Percentiles rank a stretch among this genome's conserved stretches.
phyloP scores from a whole-genome alignment of 2,113 vertebrate genomes.

The Aramus guarauna region DNA sequence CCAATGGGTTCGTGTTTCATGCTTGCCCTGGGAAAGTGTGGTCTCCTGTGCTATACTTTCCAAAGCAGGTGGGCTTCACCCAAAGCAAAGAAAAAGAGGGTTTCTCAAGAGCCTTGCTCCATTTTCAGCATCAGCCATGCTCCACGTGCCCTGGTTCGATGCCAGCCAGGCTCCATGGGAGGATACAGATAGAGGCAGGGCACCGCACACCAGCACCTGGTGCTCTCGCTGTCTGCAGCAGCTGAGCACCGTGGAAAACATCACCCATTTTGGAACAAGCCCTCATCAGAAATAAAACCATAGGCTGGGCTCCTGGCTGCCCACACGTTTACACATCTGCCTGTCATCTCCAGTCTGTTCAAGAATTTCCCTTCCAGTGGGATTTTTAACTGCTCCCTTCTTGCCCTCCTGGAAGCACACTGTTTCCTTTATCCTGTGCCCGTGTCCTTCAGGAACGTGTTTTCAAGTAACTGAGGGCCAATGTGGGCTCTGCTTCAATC shows the following conservation, averaged over 20 bases:
- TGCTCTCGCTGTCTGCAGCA: background rate
- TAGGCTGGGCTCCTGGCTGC: background rate
- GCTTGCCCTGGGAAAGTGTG: background rate
- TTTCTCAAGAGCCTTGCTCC: background rate
- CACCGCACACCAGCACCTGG: fast-evolving
- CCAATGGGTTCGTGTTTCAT: background rate
- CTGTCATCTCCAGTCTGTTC: background rate
- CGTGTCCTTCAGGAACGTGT: background rate
- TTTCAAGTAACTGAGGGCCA: background rate
- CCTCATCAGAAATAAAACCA: background rate
- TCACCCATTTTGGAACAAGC: background rate
- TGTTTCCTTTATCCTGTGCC: background rate
- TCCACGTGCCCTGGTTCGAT: background rate
- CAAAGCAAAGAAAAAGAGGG: background rate
- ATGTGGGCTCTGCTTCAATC: background rate
- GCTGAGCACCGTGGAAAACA: background rate
- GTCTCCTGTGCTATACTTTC: background rate
- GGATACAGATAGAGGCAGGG: background rate
- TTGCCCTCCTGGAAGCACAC: background rate
- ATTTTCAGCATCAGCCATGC: background rate
- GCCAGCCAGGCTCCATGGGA: background rate
- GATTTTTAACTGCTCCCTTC: background rate
- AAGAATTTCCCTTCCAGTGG: background rate
- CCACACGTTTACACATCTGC: background rate
- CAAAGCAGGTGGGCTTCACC: background rate